These are phyloP conservation scores for Eulemur coronatus DNA, from an alignment of 2,797 vertebrate genomes.

Conservation along the genomic window DNA sequence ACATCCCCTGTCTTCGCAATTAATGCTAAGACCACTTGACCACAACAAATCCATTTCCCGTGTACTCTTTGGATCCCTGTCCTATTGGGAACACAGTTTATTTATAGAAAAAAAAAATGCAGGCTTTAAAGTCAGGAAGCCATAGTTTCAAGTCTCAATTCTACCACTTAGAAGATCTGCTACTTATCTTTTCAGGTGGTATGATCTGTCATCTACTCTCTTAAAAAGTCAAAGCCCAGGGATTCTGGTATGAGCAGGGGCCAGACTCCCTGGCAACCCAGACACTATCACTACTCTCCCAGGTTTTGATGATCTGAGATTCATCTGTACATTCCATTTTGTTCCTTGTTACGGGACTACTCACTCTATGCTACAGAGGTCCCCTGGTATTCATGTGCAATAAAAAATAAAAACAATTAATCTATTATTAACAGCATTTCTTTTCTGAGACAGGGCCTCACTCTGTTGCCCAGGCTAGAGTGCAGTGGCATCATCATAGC, in stretches of 20 bases:
- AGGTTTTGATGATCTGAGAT: background rate
- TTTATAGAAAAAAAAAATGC: background rate
- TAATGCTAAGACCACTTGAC: background rate
- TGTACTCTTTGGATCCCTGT: background rate
- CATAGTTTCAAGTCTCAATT: background rate
- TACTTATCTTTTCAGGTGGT: background rate
- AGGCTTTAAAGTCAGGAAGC: background rate
- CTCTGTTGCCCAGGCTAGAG: background rate
- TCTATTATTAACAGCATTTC: background rate
- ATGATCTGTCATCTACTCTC: background rate
- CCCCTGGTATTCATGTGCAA: background rate
- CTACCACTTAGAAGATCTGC: background rate
- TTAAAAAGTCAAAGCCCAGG: background rate
- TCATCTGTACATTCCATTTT: background rate
- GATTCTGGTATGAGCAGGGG: background rate
- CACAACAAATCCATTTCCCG: background rate
- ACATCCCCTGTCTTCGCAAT: background rate
- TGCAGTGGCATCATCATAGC: background rate
- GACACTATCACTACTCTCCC: fast-evolving
- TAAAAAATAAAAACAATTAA: background rate
- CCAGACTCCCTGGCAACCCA: background rate
- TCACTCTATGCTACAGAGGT: background rate
- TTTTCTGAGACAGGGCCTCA: background rate
- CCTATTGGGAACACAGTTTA: background rate
- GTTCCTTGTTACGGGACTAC: background rate